Evolutionary conservation across 2,113 vertebrate genomes (phyloP), one percentile per base, ranked within the genome.

Genomic region (Tetrao urogallus): DNA sequence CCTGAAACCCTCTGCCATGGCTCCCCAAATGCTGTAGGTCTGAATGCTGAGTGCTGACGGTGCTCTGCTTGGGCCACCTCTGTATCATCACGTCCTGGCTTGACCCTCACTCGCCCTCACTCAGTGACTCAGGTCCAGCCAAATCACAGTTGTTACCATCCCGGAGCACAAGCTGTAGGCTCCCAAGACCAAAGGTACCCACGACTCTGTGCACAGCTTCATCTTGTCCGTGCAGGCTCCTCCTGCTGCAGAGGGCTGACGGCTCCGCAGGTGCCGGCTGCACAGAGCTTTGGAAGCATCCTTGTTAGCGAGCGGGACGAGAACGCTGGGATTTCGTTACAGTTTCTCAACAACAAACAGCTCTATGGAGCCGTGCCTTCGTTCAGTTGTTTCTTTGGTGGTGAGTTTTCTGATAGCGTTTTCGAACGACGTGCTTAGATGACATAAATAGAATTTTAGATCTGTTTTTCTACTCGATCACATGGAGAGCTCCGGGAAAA

Each of bases 241-340:
- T 70, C 76, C 45, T 9, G 47, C 56, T 36, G 19, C 57, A 27
- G n/a, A 79, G 43, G 50, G 71, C 56, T 57, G 57, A 21, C 43
- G 66, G 52, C 72, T 65, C 27, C 20, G 15, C 40, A 66, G 48
- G 60, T 0, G 4, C 47, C 47, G 58, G 20, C 32, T 90, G 58
- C 38, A 12, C 8, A 65, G 13, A 75, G 71, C 40, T 73, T 69
- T 45, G 21, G 16, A 38, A 36, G 22, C 3, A 34, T 27, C 60
- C 28, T 70, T 74, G 50, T 21, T 18, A 77, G 60, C 42, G 27
- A 80, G 34, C 30, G 43, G 77, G 92, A 93, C 50, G 86, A 34
- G 93, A 85, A 80, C 90, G 43, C 21, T 34, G 58, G 58, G 67
- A 74, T 89, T 88, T 88, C 22, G 10, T 77, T 84, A 48, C 89